A percentile compares a stretch with the other conserved stretches of the same genome.
Conservation (phyloP, 1,140 invertebrate genomes). For the Portunus trituberculatus region DNA sequence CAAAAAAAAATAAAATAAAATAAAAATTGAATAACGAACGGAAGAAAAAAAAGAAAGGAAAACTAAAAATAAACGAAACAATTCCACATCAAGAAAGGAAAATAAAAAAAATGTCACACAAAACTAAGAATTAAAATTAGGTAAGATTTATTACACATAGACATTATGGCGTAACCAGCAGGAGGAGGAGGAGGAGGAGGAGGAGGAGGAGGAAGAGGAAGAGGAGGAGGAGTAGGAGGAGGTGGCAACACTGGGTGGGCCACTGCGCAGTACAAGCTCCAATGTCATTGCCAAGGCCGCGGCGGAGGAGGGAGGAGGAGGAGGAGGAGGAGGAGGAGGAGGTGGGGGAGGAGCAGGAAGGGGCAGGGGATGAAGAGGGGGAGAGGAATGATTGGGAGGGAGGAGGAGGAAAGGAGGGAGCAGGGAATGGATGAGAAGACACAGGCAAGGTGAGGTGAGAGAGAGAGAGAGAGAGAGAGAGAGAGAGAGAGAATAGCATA, state of each 20-base stretch:
- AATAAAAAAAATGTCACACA: no score
- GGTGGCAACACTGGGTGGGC: neutral
- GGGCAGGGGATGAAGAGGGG: neutral
- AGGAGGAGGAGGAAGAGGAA: neutral
- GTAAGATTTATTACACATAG: neutral
- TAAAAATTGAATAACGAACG: no score
- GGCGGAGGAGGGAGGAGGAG: no score
- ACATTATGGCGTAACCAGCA: neutral
- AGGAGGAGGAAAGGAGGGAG: neutral
- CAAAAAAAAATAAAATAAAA: no score
- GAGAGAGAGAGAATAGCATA: no score
- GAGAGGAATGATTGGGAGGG: neutral
- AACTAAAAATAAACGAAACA: no score
- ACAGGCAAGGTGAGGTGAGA: neutral
- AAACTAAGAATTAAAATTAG: no score
- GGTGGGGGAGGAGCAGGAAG: neutral
- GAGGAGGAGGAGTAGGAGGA: neutral
- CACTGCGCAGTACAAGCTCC: neutral
- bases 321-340: neutral
- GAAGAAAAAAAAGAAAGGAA: no score
- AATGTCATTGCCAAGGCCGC: slow-evolving; percentile 9
- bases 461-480: no score
- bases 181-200: neutral
- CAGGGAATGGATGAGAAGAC: neutral
- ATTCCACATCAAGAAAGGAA: no score